Percentiles rank a stretch among this genome's conserved stretches.
These are phyloP conservation scores for Gambusia holbrooki DNA, from an alignment of 2,113 vertebrate genomes.

Conservation along the genomic window DNA sequence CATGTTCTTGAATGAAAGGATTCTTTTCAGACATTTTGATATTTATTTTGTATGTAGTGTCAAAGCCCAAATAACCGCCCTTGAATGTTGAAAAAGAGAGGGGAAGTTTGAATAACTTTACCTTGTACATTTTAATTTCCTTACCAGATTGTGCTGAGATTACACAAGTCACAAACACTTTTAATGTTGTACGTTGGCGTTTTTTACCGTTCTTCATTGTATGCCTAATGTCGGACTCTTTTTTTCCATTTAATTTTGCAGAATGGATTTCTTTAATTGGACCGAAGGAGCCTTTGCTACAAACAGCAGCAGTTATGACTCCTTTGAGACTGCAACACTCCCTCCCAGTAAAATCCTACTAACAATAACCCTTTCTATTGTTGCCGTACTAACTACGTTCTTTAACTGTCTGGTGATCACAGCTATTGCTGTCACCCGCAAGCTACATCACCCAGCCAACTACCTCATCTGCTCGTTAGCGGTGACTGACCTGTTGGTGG, in stretches of 20 bases:
- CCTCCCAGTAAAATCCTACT: conserved; percentile 88
- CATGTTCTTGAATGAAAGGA: conserved; percentile 26
- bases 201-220: not conserved
- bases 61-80: conserved; percentile 6
- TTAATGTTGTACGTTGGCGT: not conserved
- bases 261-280: conserved; percentile 91
- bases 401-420: conserved; percentile 98
- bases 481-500: conserved; percentile 95
- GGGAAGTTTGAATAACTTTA: not conserved
- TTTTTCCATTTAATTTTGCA: conserved; percentile 49
- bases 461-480: conserved; percentile 97
- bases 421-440: conserved; percentile 94
- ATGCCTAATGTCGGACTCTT: conserved; percentile 26
- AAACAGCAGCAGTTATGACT: conserved; percentile 47
- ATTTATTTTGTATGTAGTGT: conserved; percentile 27
- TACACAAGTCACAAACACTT: not conserved
- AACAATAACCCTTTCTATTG: conserved; percentile 87
- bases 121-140: not conserved
- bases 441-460: conserved; percentile 97
- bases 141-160: not conserved
- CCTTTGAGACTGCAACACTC: conserved; percentile 72
- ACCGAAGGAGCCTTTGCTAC: conserved; percentile 83
- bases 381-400: conserved; percentile 91
- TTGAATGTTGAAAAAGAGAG: not conserved
- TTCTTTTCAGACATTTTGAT: conserved; percentile 16